phyloP scores from a whole-genome alignment of 2,113 vertebrate genomes.

The Neodontobutis hainanensis region DNA sequence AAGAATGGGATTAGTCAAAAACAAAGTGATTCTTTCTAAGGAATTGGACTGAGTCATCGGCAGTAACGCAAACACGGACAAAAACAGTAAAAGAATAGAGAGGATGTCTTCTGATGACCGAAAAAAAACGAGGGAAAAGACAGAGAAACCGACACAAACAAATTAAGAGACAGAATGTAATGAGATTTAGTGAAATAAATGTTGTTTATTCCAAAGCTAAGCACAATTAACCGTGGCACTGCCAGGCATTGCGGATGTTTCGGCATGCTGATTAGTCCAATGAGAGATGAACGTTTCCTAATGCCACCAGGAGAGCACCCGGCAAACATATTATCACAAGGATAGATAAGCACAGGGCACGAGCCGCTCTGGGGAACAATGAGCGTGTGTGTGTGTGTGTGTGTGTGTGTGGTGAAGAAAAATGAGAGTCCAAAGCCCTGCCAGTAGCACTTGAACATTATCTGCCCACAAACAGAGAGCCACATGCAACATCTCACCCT shows the following conservation, averaged over 20 bases:
- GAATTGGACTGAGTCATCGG: background rate
- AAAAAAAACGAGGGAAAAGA: conserved; percentile 3
- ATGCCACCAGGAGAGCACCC: conserved; percentile 61
- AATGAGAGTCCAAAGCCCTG: conserved; percentile 12
- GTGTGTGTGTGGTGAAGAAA: background rate
- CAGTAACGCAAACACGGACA: background rate
- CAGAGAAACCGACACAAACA: conserved; percentile 57
- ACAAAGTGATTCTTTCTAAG: conserved; percentile 2
- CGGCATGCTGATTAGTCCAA: conserved; percentile 73
- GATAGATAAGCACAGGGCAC: conserved; percentile 64
- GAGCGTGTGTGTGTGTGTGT: conserved; percentile 8
- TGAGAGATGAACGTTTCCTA: conserved; percentile 73
- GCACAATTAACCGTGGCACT: conserved; percentile 78
- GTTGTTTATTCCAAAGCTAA: conserved; percentile 73
- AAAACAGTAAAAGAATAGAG: background rate
- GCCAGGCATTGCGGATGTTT: conserved; percentile 71
- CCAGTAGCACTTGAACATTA: conserved; percentile 9
- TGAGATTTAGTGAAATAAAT: conserved; percentile 68
- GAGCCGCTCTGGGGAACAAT: conserved; percentile 37
- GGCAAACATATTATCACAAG: conserved; percentile 64
- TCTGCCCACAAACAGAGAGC: background rate
- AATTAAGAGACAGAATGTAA: conserved; percentile 58
- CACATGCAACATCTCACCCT: conserved; percentile 14
- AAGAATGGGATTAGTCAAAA: conserved; percentile 14
- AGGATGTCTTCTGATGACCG: conserved; percentile 5